Conservation (phyloP, 2,113 vertebrate species). For the Chunga burmeisteri region DNA sequence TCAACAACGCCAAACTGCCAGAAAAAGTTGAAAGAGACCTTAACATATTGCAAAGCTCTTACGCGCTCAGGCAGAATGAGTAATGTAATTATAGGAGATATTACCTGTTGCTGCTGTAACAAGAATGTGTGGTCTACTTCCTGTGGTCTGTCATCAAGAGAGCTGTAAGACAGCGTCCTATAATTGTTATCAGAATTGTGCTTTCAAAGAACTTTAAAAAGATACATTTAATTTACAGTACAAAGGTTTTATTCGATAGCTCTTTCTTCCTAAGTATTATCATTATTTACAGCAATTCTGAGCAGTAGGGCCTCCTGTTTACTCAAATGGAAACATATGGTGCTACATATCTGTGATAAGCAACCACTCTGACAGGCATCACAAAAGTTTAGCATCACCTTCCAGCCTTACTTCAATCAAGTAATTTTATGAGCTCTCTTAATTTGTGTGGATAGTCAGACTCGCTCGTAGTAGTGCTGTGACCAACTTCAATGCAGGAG, state of each 20-base stretch:
- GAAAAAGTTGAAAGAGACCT: neutral
- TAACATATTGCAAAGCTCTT: neutral
- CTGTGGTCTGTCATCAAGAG: neutral
- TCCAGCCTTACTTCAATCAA: neutral
- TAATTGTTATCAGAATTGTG: neutral
- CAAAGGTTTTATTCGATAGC: neutral
- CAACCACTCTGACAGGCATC: neutral
- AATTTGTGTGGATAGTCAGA: neutral
- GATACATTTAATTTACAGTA: neutral
- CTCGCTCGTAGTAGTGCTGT: accelerated
- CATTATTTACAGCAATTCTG: neutral
- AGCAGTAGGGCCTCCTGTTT: neutral
- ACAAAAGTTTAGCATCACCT: neutral
- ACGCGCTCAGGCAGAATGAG: neutral
- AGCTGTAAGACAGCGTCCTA: neutral
- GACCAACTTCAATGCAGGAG: neutral
- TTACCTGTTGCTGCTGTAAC: neutral
- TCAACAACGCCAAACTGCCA: neutral
- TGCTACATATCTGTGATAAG: neutral
- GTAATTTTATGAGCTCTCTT: neutral
- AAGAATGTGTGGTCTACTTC: neutral
- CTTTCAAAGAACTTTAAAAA: neutral
- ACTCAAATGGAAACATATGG: neutral
- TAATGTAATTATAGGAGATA: neutral
- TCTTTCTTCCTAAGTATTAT: neutral